A percentile compares a stretch with the other conserved stretches of the same genome.
phyloP scores from a whole-genome alignment of 2,113 vertebrate species.

The Pitta sordida region DNA sequence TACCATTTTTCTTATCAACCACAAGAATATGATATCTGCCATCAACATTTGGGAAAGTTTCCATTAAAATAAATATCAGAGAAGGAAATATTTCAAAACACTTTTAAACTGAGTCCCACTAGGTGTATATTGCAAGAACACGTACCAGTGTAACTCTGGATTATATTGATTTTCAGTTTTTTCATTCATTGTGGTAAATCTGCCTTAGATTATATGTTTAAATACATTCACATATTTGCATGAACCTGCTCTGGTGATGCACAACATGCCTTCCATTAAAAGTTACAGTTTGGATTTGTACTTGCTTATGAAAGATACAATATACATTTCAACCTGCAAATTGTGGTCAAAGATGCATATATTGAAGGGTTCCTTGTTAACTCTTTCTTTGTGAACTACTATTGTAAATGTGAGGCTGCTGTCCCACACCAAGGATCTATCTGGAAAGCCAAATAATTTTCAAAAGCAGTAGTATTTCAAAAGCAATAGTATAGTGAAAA shows the following conservation, averaged over 20 bases:
- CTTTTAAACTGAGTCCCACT: neutral
- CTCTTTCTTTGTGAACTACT: neutral
- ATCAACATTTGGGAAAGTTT: neutral
- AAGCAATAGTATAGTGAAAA: neutral
- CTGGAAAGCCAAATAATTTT: neutral
- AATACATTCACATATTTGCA: neutral
- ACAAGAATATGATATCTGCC: neutral
- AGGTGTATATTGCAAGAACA: neutral
- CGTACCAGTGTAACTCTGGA: neutral
- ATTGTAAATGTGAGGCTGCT: neutral
- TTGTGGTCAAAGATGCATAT: neutral
- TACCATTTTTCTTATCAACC: neutral
- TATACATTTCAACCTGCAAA: neutral
- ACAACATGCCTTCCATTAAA: neutral
- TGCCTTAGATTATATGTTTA: neutral
- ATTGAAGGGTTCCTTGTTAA: neutral
- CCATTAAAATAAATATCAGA: conserved; percentile 22
- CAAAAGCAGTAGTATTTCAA: neutral
- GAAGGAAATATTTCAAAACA: conserved; percentile 2
- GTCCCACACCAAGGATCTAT: neutral
- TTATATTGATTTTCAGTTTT: neutral
- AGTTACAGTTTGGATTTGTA: neutral
- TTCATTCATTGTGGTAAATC: neutral
- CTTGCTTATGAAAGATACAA: neutral
- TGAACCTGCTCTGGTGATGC: neutral